Evolutionary conservation across 2,113 vertebrate genomes (phyloP).

Genomic region (Stictonetta naevosa): DNA sequence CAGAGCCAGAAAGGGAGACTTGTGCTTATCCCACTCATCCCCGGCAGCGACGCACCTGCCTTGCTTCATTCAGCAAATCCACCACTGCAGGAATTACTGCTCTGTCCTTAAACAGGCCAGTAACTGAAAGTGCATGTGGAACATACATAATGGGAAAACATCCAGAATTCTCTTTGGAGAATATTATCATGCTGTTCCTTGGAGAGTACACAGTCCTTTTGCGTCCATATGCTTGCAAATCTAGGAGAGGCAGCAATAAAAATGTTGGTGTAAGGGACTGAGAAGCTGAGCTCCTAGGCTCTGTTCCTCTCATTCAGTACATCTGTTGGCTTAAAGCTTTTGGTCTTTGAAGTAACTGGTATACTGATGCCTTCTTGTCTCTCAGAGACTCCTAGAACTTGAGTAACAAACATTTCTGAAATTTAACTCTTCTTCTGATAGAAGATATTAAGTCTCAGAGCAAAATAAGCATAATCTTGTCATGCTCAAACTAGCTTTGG

Average conservation of each 20-base stretch:
- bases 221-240: background rate
- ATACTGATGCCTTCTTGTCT: background rate
- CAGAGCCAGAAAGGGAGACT: background rate
- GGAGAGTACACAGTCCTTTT: background rate
- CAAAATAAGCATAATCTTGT: background rate
- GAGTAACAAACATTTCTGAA: background rate
- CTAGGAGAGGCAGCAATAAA: background rate
- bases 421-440: background rate
- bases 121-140: rapidly evolving
- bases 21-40: background rate
- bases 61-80: background rate
- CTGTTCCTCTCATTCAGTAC: background rate
- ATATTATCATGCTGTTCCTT: background rate
- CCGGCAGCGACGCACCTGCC: rapidly evolving
- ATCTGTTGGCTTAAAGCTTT: background rate
- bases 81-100: background rate
- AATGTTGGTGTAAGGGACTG: background rate
- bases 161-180: background rate
- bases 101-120: background rate
- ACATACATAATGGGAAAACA: background rate
- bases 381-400: background rate
- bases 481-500: background rate
- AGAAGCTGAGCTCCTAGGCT: background rate
- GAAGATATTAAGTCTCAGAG: background rate
- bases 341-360: background rate